These are phyloP conservation scores for Cetoscarus ocellatus DNA, from an alignment of 2,797 vertebrate species.

Conservation along the genomic window DNA sequence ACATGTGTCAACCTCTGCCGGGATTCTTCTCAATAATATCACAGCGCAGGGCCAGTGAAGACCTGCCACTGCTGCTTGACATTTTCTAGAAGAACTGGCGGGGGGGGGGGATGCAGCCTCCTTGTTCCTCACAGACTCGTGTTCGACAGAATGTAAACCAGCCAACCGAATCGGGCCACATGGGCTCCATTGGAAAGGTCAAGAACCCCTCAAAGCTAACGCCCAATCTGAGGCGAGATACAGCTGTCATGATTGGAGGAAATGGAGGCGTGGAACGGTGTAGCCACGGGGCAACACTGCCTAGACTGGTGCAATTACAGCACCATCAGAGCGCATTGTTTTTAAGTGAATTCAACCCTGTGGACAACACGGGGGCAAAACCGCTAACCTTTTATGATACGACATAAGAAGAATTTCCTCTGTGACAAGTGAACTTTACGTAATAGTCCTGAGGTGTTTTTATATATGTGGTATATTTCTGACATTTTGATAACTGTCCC, in stretches of 20 bases:
- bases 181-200: slow-evolving; percentile 77
- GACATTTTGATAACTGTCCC: background rate
- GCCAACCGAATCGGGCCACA: slow-evolving; percentile 75
- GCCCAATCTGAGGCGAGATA: slow-evolving; percentile 71
- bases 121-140: slow-evolving; percentile 64
- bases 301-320: slow-evolving; percentile 62
- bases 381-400: slow-evolving; percentile 35
- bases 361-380: slow-evolving; percentile 23
- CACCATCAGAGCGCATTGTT: slow-evolving; percentile 44
- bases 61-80: slow-evolving; percentile 72
- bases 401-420: slow-evolving; percentile 29
- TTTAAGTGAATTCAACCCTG: slow-evolving; percentile 55
- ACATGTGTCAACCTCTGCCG: slow-evolving; percentile 66
- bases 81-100: slow-evolving; percentile 54
- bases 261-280: slow-evolving; percentile 38
- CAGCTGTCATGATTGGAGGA: slow-evolving; percentile 65
- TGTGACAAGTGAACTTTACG: slow-evolving; percentile 36
- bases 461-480: background rate
- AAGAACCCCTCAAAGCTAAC: slow-evolving; percentile 62
- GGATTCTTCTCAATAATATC: slow-evolving; percentile 65
- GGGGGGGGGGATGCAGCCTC: slow-evolving; percentile 54
- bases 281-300: slow-evolving; percentile 58
- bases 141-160: slow-evolving; percentile 82
- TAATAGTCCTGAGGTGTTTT: slow-evolving; percentile 10
- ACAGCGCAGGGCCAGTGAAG: slow-evolving; percentile 46